Evolutionary conservation across 2,797 vertebrate species (phyloP), one percentile per base, ranked within the genome.

Genomic region (Discoglossus pictus): DNA sequence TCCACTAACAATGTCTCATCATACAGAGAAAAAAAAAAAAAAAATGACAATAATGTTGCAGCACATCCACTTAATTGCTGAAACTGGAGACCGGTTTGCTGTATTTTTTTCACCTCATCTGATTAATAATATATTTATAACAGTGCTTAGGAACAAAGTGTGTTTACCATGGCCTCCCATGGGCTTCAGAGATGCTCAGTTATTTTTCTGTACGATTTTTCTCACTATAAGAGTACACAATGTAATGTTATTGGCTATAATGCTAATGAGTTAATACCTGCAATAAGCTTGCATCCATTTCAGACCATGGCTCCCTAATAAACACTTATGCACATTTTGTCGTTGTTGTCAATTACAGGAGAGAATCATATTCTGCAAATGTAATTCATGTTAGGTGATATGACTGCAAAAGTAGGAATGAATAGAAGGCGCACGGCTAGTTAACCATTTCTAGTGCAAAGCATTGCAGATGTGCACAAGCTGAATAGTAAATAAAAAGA

Each of bases 121-220:
- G 61, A 71, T 71, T 63, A 63, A 63, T 63, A 71, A 64, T 64
- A 63, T 71, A 71, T 71, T 43, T 71, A 61, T 50, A 48, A 63
- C 40, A 46, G 44, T 50, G 44, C 44, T 40, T 50, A 51, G 38
- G 31, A 51, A 51, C 42, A 25, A 71, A 64, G 23, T 39, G 50
- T 70, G 51, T 62, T 69, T 70, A 70, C 51, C 46, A 31, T 62
- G 13, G 21, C 38, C 15, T 55, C 67, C 51, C 67, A 7, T 38
- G 56, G 60, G 60, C 11, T 71, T 71, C 24, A 25, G 16, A 39
- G 25, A 52, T 44, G 36, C 43, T 42, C 9, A 31, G 38, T 48
- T 40, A 48, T 31, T 61, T 39, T 42, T 61, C 50, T 39, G 6
- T 8, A 18, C 25, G 1, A 9, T 10, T 38, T 31, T 36, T 38